These are phyloP conservation scores for Aphodius granarius DNA, from an alignment of 2,888 invertebrate species.

Conservation along the genomic window DNA sequence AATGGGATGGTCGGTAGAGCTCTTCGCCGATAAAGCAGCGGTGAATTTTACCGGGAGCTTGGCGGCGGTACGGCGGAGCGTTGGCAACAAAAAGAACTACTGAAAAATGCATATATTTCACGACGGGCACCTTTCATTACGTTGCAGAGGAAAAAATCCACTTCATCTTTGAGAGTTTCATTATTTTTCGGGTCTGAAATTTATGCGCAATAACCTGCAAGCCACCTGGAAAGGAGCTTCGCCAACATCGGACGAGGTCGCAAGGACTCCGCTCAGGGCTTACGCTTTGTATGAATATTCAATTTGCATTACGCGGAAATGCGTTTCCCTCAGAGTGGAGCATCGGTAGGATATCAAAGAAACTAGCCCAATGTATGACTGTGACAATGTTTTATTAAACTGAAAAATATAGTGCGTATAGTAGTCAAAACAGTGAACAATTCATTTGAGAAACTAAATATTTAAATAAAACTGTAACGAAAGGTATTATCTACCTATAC, in stretches of 20 bases:
- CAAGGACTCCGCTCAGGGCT: background rate
- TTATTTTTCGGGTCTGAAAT: conserved; percentile 15
- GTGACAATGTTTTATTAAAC: background rate
- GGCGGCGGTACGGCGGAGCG: background rate
- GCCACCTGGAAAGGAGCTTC: background rate
- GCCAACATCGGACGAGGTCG: background rate
- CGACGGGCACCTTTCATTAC: conserved; percentile 16
- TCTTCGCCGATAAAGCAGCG: background rate
- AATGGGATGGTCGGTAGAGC: background rate
- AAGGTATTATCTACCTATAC: too few relatives aligned
- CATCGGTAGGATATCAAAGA: background rate
- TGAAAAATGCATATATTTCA: conserved; percentile 19
- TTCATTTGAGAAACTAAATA: too few relatives aligned
- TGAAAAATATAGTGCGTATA: background rate
- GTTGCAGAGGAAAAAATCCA: conserved; percentile 14
- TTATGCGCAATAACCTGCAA: conserved; percentile 17
- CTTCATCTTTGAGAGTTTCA: conserved; percentile 17
- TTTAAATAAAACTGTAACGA: too few relatives aligned
- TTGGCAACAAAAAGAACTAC: conserved; percentile 7
- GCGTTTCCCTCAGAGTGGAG: background rate
- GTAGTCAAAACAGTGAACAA: too few relatives aligned
- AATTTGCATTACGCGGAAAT: background rate
- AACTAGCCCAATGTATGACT: background rate
- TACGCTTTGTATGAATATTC: background rate
- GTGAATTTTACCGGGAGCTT: background rate